A percentile compares a stretch with the other conserved stretches of the same genome.
phyloP scores from a whole-genome alignment of 2,113 vertebrate genomes.

The Ginglymostoma cirratum region DNA sequence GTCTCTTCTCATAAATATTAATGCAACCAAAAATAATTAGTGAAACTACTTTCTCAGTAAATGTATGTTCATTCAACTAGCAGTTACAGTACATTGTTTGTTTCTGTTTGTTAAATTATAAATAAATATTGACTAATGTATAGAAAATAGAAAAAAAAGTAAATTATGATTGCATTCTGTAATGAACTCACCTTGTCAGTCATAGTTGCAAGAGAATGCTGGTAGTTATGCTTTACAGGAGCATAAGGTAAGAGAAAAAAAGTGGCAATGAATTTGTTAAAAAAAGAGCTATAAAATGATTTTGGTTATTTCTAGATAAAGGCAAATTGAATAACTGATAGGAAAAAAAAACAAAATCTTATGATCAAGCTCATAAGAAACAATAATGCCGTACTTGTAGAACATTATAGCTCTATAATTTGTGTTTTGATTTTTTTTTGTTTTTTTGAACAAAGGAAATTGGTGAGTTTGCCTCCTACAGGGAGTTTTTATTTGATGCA shows the following conservation, averaged over 20 bases:
- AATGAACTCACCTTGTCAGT: not conserved
- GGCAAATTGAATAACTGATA: not conserved
- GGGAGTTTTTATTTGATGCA: no score
- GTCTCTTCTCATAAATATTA: not conserved
- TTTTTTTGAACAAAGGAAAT: not conserved
- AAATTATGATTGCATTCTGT: not conserved
- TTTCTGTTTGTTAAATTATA: not conserved
- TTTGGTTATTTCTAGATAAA: not conserved
- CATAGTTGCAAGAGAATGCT: not conserved
- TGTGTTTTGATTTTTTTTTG: not conserved
- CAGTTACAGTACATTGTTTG: not conserved
- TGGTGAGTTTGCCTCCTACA: not conserved
- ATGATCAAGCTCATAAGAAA: not conserved
- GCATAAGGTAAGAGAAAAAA: not conserved
- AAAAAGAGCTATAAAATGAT: not conserved
- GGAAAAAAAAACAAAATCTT: not conserved
- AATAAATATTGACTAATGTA: constrained; percentile 6
- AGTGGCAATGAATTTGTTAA: not conserved
- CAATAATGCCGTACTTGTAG: not conserved
- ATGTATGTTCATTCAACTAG: not conserved
- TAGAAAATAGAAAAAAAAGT: constrained; percentile 17
- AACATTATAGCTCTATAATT: not conserved
- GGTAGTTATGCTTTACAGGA: not conserved
- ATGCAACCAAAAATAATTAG: not conserved
- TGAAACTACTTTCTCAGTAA: not conserved